Percentiles rank a stretch among this genome's conserved stretches.
phyloP scores from a whole-genome alignment of 2,113 vertebrate species.

The Strigops habroptila region DNA sequence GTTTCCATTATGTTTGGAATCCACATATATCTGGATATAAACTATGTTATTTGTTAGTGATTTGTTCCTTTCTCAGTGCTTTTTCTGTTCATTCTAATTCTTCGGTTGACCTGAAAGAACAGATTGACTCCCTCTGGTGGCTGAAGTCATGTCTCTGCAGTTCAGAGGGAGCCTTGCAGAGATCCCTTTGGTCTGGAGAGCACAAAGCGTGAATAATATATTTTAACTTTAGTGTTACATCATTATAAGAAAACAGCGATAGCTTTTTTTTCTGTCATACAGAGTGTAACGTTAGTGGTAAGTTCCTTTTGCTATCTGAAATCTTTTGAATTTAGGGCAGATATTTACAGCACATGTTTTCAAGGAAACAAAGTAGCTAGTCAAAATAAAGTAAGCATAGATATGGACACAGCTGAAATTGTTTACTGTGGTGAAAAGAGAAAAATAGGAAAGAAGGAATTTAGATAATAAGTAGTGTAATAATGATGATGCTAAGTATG shows the following conservation, averaged over 20 bases:
- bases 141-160: neutral
- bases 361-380: neutral
- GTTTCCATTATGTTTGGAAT: neutral
- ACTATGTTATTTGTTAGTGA: fast-evolving
- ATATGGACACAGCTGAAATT: neutral
- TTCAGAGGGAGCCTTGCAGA: neutral
- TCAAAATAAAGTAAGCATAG: neutral
- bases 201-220: neutral
- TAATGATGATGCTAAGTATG: neutral
- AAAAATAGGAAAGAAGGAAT: neutral
- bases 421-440: neutral
- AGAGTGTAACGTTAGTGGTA: neutral
- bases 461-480: neutral
- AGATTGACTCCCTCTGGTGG: conserved; percentile 49
- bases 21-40: neutral
- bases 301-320: neutral
- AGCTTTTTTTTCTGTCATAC: neutral
- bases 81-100: neutral
- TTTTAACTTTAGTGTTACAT: neutral
- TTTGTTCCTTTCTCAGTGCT: neutral
- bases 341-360: neutral
- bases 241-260: neutral
- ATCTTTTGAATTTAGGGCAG: neutral
- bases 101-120: neutral
- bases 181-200: neutral